Evolutionary conservation across 1,140 invertebrate genomes (phyloP), one percentile per base, ranked within the genome.

Genomic region (Pseudachorutes palmiensis): DNA sequence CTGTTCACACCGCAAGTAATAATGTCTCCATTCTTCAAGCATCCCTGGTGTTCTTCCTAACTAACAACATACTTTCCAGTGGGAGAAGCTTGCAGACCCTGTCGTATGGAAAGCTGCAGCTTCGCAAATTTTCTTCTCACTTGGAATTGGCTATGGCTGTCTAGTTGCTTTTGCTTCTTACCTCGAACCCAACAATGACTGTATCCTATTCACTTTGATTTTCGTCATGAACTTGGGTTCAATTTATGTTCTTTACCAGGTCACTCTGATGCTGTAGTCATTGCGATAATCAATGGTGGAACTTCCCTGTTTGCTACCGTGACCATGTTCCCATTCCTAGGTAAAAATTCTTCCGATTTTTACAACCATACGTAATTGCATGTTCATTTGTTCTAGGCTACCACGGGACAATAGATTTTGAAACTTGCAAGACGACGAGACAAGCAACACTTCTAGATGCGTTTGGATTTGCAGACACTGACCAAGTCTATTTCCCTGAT

Each of bases 241-340:
- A n/a, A n/a, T n/a, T n/a, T 55, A 55, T 14, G 24, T 24, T 55
- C 24, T 55, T 55, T 55, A 5, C 51, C 24, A 55, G 51, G 51
- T 55, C 30, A 60, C 32, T 22, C 5, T 19, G 62, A 64, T 32
- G 62, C 62, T 0, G 85, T 98, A 1, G 86, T 94, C 77, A 91
- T 98, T 22, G 94, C 92, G 19, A 78, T 95, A 48, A 92, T 92
- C 2, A 98, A 99, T 77, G 94, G 93, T 75, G 86, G 88, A 65
- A 98, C 96, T 0, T 97, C 94, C 12, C 89, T 99, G 85, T 97
- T 98, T 77, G 94, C 96, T 64, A 95, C 94, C 0, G 91, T 98
- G 64, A 94, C 98, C 0, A 94, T 98, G 12, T 99, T 99, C 76
- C 93, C 93, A 0, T 90, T 98, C n/a, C 91, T 99, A 66, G 96